Evolutionary conservation across 1,140 invertebrate genomes (phyloP), one percentile per base, ranked within the genome.

Genomic region (Drosophila prosaltans): DNA sequence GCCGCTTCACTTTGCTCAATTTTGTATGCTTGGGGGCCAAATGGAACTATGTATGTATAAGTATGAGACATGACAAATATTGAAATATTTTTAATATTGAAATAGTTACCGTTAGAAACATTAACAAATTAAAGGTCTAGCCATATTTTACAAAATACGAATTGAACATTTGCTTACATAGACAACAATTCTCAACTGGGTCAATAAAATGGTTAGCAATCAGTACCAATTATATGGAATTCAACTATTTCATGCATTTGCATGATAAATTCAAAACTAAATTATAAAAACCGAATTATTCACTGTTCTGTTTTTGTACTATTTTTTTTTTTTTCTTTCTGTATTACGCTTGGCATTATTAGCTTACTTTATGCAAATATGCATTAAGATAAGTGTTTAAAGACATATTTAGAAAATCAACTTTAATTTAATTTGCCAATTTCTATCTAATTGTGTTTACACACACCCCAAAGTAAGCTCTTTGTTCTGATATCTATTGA

Each of bases 1-100:
- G 58, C 26, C 5, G 65, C 26, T 75, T 63, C 41, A 65, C 74
- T 75, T 75, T 75, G 72, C 48, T 41, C 72, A 75, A 74, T 65
- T 28, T 41, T 30, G 28, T 45, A 60, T 74, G 64, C 62, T 68
- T 74, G 73, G 72, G 45, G 39, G 63, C 36, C 72, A 45, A 67
- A 68, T 75, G 68, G 57, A 75, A 36, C 0, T 30, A 16, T 16
- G 16, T 16, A 16, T 16, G 16, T 16, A 16, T 16, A 16, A 16
- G 28, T 30, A 30, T 30, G 28, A 30, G 4, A 30, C 28, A 0
- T 16, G 16, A 21, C 32, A 68, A 69, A 75, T 72, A 69, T 69
- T 75, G 45, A 68, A 74, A 74, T 48, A 63, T 75, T 74, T 74
- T 74, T 30, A 21, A 59, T 60, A 67, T 30, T 51, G 45, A 67